Evolutionary conservation across 1,140 invertebrate genomes (phyloP).

Genomic region (Antheraea pernyi): DNA sequence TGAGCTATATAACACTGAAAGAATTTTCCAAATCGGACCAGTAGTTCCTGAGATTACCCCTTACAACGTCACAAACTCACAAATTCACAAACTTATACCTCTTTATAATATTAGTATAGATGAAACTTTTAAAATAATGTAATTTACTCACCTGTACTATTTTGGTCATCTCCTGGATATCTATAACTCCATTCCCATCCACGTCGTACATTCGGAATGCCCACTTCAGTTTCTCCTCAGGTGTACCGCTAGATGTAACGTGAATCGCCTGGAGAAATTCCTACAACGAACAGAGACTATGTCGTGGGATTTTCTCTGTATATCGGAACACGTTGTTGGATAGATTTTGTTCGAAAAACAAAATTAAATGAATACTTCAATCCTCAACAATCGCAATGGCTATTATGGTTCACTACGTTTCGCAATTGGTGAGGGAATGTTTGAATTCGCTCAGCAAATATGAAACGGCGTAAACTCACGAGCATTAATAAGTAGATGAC

Average conservation of each 20-base stretch:
- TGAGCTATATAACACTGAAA: no score
- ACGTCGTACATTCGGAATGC: slow-evolving; percentile 99
- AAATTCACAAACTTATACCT: no score
- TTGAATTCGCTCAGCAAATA: background rate
- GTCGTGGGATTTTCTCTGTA: background rate
- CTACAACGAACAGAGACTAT: slow-evolving; percentile 81
- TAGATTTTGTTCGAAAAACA: slow-evolving; percentile 30
- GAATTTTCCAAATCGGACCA: no score
- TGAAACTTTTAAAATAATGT: no score
- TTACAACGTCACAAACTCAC: no score
- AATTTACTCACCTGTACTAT: slow-evolving; percentile 89
- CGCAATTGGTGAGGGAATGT: background rate
- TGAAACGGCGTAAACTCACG: background rate
- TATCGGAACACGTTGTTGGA: slow-evolving; percentile 13
- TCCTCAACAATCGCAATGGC: slow-evolving; percentile 16
- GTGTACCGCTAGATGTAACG: slow-evolving; percentile 97
- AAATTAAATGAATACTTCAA: slow-evolving; percentile 8
- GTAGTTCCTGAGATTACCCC: no score
- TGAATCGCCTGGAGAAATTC: slow-evolving; percentile 98
- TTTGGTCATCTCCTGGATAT: slow-evolving; percentile 97
- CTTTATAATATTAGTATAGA: no score
- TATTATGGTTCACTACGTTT: background rate
- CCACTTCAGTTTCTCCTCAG: slow-evolving; percentile 99
- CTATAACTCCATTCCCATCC: slow-evolving; percentile 99
- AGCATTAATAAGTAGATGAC: background rate